These are phyloP conservation scores for Spheniscus mendiculus DNA, from an alignment of 2,113 vertebrate genomes.

Conservation along the genomic window DNA sequence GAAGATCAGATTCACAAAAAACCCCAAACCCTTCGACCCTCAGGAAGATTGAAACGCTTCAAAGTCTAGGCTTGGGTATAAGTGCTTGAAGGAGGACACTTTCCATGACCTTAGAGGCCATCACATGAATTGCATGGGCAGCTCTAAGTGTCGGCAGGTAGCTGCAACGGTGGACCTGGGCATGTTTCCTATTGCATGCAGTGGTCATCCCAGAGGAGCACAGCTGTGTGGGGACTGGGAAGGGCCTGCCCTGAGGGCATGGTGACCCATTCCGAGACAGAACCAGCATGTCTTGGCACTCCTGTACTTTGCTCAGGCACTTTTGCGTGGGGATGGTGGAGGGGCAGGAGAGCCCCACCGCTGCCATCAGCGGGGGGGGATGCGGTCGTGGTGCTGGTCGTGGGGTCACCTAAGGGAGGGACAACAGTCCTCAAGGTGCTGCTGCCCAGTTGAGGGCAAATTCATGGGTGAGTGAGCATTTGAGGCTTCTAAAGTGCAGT, in stretches of 20 bases:
- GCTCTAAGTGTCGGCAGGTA: neutral
- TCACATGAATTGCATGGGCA: fast-evolving
- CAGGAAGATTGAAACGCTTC: neutral
- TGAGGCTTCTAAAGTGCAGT: slow-evolving; percentile 70
- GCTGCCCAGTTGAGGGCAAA: neutral
- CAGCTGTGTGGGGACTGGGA: neutral
- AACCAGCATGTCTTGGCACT: neutral
- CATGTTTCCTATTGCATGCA: fast-evolving
- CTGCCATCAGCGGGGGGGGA: neutral
- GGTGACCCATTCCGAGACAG: neutral
- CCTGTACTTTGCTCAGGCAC: slow-evolving; percentile 13
- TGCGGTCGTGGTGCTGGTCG: neutral
- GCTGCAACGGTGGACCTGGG: fast-evolving
- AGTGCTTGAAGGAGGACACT: neutral
- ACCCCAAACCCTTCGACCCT: neutral
- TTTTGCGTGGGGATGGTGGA: neutral
- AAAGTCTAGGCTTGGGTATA: fast-evolving
- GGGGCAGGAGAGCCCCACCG: neutral
- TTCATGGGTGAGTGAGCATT: neutral
- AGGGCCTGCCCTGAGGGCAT: neutral
- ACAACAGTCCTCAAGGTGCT: neutral
- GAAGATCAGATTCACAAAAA: neutral
- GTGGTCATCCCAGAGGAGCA: neutral
- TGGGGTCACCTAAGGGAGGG: neutral
- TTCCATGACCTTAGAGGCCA: neutral